A percentile compares a stretch with the other conserved stretches of the same genome.
Conservation (phyloP, 2,113 vertebrate species). For the Mellivora capensis region DNA sequence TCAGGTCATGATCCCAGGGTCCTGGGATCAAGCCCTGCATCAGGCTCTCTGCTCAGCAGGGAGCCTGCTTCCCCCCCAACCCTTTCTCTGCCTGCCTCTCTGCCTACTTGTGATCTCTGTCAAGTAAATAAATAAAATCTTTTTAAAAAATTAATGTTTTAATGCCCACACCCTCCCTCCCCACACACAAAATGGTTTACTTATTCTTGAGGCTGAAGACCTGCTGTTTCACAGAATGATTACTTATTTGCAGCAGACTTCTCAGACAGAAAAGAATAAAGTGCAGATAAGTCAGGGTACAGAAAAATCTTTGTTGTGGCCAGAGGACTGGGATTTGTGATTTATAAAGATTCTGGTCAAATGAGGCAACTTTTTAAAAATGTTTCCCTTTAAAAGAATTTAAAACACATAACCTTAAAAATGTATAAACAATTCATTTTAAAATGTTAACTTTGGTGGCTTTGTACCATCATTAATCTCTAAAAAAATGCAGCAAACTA, state of each 20-base stretch:
- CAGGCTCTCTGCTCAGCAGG: too few relatives aligned
- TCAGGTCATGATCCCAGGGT: too few relatives aligned
- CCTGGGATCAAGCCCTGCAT: too few relatives aligned
- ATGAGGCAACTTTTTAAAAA: neutral
- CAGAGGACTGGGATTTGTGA: neutral
- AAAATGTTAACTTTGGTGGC: neutral
- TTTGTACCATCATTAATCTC: neutral
- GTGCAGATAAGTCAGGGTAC: neutral
- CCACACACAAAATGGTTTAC: neutral
- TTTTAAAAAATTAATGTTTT: neutral
- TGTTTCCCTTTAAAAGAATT: neutral
- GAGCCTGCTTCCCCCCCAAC: too few relatives aligned
- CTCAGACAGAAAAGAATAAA: slow-evolving; percentile 23
- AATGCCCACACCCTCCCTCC: neutral
- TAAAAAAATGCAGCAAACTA: slow-evolving; percentile 5
- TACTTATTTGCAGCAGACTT: neutral
- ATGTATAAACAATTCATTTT: neutral
- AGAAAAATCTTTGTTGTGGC: neutral
- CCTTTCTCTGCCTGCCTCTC: too few relatives aligned
- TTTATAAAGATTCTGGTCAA: neutral
- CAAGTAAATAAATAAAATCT: too few relatives aligned
- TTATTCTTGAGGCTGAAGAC: slow-evolving; percentile 6
- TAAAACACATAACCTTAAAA: neutral
- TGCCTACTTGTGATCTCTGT: too few relatives aligned
- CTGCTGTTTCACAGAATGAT: neutral